Evolutionary conservation across 2,888 invertebrate genomes (phyloP), one percentile per base, ranked within the genome.

Genomic region (Diloba caeruleocephala): DNA sequence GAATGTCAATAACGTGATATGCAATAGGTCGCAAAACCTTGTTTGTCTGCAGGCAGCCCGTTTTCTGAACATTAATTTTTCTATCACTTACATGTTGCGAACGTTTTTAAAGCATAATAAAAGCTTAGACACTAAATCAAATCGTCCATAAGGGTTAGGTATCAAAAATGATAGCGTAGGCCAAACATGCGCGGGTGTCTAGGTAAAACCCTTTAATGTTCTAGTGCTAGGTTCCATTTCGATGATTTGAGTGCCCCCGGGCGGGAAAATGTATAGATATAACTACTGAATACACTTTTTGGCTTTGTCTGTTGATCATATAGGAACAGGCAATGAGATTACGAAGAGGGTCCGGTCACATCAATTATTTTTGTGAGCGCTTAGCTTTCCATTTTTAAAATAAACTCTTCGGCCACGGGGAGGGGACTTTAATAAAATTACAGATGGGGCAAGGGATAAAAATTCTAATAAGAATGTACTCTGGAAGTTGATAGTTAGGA

Each of bases 341-440:
- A 88, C 66, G 76, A 87, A 87, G 83, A 89, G 86, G 89, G 75
- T 73, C 75, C 74, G 67, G 71, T 75, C 74, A 66, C 88, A 89
- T 90, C 89, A 91, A 91, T 92, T 90, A 92, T 91, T 84, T 84
- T 85, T 78, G 79, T 82, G 85, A 86, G 81, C 77, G 80, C 80
- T 82, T 82, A 63, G 84, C 85, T 88, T 88, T 87, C 86, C 88
- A 87, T 89, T 91, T 92, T 92, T 90, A 80, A 90, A 91, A 91
- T 90, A 91, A 89, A 89, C 89, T 64, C 55, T 48, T 62, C 62
- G 32, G 78, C 76, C 67, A 66, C 70, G 74, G 71, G 74, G 72
- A 79, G 85, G 88, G 88, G 85, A 80, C 64, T 75, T 71, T 88
- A 88, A 89, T 85, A 84, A 84, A 87, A 88, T 90, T 87, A 87